phyloP scores from a whole-genome alignment of 2,797 vertebrate species.

The Buceros bicornis region DNA sequence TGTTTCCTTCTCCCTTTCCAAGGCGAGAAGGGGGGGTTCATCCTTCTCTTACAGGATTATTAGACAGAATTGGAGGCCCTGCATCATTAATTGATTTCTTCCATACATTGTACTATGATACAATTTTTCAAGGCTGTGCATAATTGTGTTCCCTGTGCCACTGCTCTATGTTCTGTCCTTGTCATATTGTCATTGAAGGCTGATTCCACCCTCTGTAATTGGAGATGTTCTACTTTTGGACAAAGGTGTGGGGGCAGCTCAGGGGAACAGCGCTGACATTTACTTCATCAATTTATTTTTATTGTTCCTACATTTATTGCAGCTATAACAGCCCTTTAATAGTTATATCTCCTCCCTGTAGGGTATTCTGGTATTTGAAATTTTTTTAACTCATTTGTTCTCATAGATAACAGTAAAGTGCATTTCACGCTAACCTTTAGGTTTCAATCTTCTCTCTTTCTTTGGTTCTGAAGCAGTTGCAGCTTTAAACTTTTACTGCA shows the following conservation, averaged over 20 bases:
- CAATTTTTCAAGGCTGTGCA: constrained; percentile 89
- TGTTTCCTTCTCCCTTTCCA: constrained; percentile 43
- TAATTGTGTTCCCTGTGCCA: constrained; percentile 86
- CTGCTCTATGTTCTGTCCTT: constrained; percentile 84
- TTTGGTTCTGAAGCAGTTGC: constrained; percentile 82
- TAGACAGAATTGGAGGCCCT: constrained; percentile 80
- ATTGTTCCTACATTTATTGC: constrained; percentile 90
- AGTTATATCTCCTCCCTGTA: constrained; percentile 90
- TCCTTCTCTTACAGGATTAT: constrained; percentile 78
- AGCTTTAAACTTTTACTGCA: constrained; percentile 86
- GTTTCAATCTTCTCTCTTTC: constrained; percentile 85
- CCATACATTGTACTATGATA: constrained; percentile 84
- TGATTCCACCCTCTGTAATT: constrained; percentile 89
- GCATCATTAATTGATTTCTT: constrained; percentile 87
- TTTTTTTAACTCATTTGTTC: constrained; percentile 91
- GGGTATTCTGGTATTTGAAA: constrained; percentile 91
- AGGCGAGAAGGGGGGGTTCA: constrained; percentile 1
- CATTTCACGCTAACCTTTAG: constrained; percentile 89
- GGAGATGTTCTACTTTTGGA: constrained; percentile 90
- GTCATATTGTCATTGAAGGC: constrained; percentile 88
- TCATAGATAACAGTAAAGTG: constrained; percentile 89
- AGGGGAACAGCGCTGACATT: constrained; percentile 88
- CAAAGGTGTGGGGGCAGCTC: constrained; percentile 89
- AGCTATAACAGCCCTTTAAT: constrained; percentile 89
- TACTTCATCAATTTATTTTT: constrained; percentile 91